Base-by-base conservation (phyloP, 2,888 invertebrate species). In the Agrilus cyanescens region DNA sequence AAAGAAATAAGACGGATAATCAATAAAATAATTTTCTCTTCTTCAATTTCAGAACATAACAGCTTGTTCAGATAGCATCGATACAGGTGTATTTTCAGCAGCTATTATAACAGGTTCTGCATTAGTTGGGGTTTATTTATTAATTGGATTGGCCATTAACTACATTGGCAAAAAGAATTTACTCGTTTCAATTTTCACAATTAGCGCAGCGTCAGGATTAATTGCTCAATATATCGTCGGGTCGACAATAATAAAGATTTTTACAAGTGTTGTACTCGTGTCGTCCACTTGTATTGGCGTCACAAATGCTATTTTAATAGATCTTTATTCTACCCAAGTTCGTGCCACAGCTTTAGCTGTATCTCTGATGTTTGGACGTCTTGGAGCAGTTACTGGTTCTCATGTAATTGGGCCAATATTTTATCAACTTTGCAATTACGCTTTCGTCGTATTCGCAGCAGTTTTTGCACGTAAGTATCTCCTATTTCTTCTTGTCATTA, bases 261-360 rank as follows among this genome's bases (percentile, higher is more conserved):
- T 63, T 6, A 51, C 61, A 43, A 60, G 60, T n/a, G 45, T 63
- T 15, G 67, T 64, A 44, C 46, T 66, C 16, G 47, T 62, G 46
- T 58, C 57, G n/a, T 60, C 61, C 4, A 57, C 62, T 4, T 54
- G 58, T 20, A 56, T 66, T 37, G 47, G 49, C 4, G 50, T 58
- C 13, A 61, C 65, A 12, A 66, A 63, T 47, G 62, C 65, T 3
- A 56, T 67, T 29, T 59, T 61, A 8, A 64, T 67, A 4, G 67
- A 68, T 47, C 51, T 68, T 36, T 68, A 62, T 48, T 66, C 68
- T 2, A 68, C 68, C 7, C 59, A 63, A 49, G 59, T 56, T 40
- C 63, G 72, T 50, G 73, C 67, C 13, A 72, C 72, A 71, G 72
- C 72, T 14, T 54, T 73, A 38, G 70, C 72, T 30, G 67, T 73